Base-by-base conservation (phyloP, 2,888 invertebrate genomes). In the Ditula angustiorana region DNA sequence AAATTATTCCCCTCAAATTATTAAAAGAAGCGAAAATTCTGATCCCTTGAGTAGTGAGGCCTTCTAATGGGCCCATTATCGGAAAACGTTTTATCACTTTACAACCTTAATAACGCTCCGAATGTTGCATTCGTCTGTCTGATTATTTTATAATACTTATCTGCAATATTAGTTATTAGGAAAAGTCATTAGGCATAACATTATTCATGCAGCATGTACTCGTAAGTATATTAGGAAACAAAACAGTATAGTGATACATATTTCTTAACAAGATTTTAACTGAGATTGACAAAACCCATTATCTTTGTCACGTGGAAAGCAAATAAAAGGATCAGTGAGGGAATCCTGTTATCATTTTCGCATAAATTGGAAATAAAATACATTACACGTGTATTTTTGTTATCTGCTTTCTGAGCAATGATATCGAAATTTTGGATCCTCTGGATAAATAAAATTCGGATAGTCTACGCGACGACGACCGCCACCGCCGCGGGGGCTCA, bases 61-160 rank as follows among this genome's bases (percentile, higher is more conserved):
- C 65, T 67, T 72, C 69, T 78, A 77, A 75, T 74, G 73, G 73
- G 56, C 49, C 77, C 77, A 81, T 82, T 82, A 82, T 81, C 73
- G 80, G 77, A 76, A 80, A 82, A 78, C 78, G 80, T 79, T 79
- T 77, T 75, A 72, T 80, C 77, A 77, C 74, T 75, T 73, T 68
- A 68, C 67, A 69, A 68, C 66, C 74, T 78, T 80, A 77, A 78
- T 78, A 76, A 74, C 73, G 72, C 71, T 74, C 69, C 74, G 73
- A 78, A 77, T 75, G 68, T 71, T 66, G 58, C 68, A 71, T 75
- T 73, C 75, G 76, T 77, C 73, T 77, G 10, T 23, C 2, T 21
- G 41, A 21, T 44, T 44, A 5, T 21, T 44, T 44, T 7, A 37
- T 16, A 5, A 26, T 16, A 37, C 8, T 7, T 37, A 16, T 5